Conservation (phyloP, 2,888 invertebrate genomes). For the Xestia sexstrigata region DNA sequence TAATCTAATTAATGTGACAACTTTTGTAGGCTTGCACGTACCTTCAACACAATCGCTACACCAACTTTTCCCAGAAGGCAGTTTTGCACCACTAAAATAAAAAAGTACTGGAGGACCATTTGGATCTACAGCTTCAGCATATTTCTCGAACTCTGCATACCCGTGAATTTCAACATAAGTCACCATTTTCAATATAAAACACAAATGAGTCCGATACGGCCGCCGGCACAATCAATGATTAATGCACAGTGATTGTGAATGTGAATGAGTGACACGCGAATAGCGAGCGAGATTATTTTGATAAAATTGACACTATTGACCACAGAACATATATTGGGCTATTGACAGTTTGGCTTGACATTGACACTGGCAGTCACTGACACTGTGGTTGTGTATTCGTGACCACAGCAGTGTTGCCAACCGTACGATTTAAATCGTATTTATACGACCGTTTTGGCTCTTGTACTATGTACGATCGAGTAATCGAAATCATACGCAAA, state of each 20-base stretch:
- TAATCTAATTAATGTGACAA: not conserved
- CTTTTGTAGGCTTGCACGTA: slow-evolving; percentile 85
- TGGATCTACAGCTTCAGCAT: slow-evolving; percentile 87
- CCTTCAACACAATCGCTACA: slow-evolving; percentile 97
- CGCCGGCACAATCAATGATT: not conserved
- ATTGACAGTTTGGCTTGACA: too few species aligned
- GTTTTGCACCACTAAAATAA: slow-evolving; percentile 92
- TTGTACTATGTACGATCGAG: too few species aligned
- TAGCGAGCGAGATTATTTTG: too few species aligned
- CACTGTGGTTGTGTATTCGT: too few species aligned
- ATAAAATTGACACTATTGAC: too few species aligned
- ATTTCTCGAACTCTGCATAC: slow-evolving; percentile 91
- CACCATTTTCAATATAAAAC: slow-evolving; percentile 74
- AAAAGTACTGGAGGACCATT: slow-evolving; percentile 86
- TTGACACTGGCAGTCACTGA: too few species aligned
- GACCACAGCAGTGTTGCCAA: too few species aligned
- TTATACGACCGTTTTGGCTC: too few species aligned
- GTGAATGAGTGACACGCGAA: too few species aligned
- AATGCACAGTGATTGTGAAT: not conserved
- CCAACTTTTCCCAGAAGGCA: slow-evolving; percentile 94
- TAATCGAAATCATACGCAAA: too few species aligned
- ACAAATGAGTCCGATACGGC: not conserved
- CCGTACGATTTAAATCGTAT: too few species aligned
- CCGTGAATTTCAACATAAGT: slow-evolving; percentile 86
- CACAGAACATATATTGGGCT: too few species aligned